Percentiles rank a stretch among this genome's conserved stretches.
Evolutionary conservation across 2,113 vertebrate species (phyloP).

Genomic region (Tupaia chinensis): DNA sequence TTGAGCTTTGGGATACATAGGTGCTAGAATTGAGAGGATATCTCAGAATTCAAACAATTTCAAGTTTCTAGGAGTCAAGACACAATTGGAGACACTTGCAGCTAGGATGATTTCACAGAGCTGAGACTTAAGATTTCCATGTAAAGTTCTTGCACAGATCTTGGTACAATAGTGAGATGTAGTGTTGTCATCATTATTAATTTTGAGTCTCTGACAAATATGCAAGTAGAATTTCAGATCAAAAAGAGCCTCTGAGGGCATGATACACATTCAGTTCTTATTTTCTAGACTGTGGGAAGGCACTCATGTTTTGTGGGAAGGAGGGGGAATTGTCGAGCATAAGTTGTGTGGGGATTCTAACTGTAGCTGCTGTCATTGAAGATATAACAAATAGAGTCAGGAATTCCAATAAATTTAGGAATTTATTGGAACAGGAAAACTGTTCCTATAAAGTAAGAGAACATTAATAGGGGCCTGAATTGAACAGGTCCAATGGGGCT

Average conservation of each 20-base stretch:
- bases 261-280: not conserved
- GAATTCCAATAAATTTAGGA: not conserved
- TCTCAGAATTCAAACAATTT: not conserved
- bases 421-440: not conserved
- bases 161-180: not conserved
- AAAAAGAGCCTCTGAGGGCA: not conserved
- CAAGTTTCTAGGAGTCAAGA: not conserved
- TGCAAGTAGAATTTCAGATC: not conserved
- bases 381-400: not conserved
- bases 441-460: not conserved
- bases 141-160: not conserved
- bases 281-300: not conserved
- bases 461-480: not conserved
- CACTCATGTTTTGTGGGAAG: not conserved
- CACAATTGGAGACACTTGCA: not conserved
- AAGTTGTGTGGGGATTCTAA: slow-evolving; percentile 6
- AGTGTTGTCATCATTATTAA: not conserved
- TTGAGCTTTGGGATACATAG: slow-evolving; percentile 26
- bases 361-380: not conserved
- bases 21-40: not conserved
- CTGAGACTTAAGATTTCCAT: not conserved
- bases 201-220: not conserved
- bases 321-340: not conserved
- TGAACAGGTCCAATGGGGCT: not conserved
- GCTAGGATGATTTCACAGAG: not conserved